These are phyloP conservation scores for Tapera naevia DNA, from an alignment of 2,797 vertebrate species.

Conservation along the genomic window DNA sequence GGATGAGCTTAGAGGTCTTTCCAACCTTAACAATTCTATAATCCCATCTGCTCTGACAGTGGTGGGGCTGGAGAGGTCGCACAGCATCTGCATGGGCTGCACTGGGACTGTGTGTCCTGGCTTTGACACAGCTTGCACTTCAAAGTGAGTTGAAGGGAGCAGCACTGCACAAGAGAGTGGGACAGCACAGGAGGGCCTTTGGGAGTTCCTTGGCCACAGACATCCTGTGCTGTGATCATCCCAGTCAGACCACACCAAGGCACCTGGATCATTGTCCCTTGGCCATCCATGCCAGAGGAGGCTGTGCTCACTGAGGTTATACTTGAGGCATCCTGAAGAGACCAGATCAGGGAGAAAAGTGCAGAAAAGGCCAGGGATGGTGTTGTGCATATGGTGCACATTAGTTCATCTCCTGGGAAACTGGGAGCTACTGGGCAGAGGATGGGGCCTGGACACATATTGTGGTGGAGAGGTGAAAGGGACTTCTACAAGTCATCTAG, in stretches of 20 bases:
- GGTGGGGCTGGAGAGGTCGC: no score
- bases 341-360: not conserved
- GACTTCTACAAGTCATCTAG: not conserved
- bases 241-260: not conserved
- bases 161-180: not conserved
- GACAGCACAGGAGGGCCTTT: not conserved
- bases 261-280: fast-evolving
- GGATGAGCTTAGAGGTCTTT: no score
- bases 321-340: not conserved
- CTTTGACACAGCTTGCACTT: fast-evolving
- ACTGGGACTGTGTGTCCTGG: not conserved
- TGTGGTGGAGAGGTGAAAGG: not conserved
- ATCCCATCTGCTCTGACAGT: no score
- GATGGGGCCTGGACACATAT: not conserved
- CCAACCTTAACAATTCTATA: no score
- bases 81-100: fast-evolving
- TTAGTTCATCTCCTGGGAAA: not conserved
- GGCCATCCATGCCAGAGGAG: fast-evolving
- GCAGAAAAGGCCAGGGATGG: not conserved
- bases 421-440: not conserved
- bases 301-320: not conserved
- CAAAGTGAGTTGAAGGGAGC: not conserved
- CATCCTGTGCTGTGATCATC: not conserved
- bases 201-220: not conserved
- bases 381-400: fast-evolving